These are phyloP conservation scores for Oostethus manadensis DNA, from an alignment of 2,113 vertebrate species.

Conservation along the genomic window DNA sequence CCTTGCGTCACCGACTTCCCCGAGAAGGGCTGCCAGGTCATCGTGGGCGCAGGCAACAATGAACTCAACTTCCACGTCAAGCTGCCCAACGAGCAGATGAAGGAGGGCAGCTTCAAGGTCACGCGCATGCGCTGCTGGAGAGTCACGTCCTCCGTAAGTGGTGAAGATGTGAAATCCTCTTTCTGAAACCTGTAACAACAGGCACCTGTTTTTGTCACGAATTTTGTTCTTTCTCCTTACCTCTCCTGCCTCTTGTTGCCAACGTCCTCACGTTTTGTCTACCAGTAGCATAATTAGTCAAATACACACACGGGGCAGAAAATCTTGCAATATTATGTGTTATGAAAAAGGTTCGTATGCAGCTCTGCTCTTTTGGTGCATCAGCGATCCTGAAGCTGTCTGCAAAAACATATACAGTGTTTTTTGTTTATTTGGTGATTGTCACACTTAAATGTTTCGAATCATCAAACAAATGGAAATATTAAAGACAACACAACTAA, in stretches of 20 bases:
- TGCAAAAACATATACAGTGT: slow-evolving; percentile 16
- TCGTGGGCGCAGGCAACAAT: slow-evolving; percentile 93
- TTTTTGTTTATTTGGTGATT: no score
- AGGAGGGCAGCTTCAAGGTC: slow-evolving; percentile 97
- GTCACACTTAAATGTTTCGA: no score
- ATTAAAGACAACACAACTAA: no score
- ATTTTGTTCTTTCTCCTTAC: slow-evolving; percentile 3
- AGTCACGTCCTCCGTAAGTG: slow-evolving; percentile 94
- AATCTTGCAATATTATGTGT: no score
- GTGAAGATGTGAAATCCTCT: not conserved
- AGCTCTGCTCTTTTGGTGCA: slow-evolving; percentile 20
- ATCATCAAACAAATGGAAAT: no score
- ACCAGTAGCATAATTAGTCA: slow-evolving; percentile 38
- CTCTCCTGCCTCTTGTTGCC: slow-evolving; percentile 19
- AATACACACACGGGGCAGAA: no score
- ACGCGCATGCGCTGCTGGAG: slow-evolving; percentile 98
- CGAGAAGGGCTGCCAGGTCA: slow-evolving; percentile 92
- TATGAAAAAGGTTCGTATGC: slow-evolving; percentile 16
- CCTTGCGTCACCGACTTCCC: slow-evolving; percentile 96
- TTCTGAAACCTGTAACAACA: slow-evolving; percentile 3
- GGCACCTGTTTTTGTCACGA: not conserved
- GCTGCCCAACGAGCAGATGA: slow-evolving; percentile 90
- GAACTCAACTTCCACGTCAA: slow-evolving; percentile 98
- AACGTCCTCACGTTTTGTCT: slow-evolving; percentile 29
- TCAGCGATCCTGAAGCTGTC: slow-evolving; percentile 18